Base-by-base conservation (phyloP, 1,140 invertebrate genomes). In the Drosophila sturtevanti region DNA sequence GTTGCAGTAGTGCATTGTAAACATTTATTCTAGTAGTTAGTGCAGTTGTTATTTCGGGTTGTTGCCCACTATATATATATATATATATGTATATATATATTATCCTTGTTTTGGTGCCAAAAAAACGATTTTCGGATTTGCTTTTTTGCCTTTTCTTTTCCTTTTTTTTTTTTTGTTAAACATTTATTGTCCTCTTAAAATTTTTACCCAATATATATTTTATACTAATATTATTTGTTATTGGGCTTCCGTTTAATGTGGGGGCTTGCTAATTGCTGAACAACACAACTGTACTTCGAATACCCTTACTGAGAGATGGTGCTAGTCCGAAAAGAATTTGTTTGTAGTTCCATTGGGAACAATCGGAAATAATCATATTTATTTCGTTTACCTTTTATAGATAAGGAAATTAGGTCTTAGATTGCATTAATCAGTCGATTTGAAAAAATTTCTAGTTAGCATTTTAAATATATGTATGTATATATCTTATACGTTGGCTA, bases 131-230 rank as follows among this genome's bases (percentile, higher is more conserved):
- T 48, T 48, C 4, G 41, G 41, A 7, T 59, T 63, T 58, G 59
- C 52, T 65, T 63, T 38, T 62, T 3, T 34, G 37, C 16, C 4
- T 60, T 56, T 44, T 55, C 14, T 16, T 41, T 31, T 55, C 44
- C 35, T n/a, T 16, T 37, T 63, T 69, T 59, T 54, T 7, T 44
- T 51, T 68, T 68, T 60, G 22, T 16, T 72, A 48, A 62, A 68
- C 68, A 72, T 82, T 87, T 87, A 87, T 87, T 87, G 82, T 87
- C 82, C 75, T 89, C 84, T 68, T 76, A 81, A 72, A 72, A 72
- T 70, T 65, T 81, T 73, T 38, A 0, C 41, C 41, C 41, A 18
- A 9, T 22, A 14, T 58, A 14, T 38, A 9, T 59, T 56, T 9
- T 56, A 60, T 52, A 48, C 54, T 10, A 18, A 34, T 62, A 48